These are phyloP conservation scores for Pediacus dermestoides DNA, from an alignment of 2,888 invertebrate genomes.

Conservation along the genomic window DNA sequence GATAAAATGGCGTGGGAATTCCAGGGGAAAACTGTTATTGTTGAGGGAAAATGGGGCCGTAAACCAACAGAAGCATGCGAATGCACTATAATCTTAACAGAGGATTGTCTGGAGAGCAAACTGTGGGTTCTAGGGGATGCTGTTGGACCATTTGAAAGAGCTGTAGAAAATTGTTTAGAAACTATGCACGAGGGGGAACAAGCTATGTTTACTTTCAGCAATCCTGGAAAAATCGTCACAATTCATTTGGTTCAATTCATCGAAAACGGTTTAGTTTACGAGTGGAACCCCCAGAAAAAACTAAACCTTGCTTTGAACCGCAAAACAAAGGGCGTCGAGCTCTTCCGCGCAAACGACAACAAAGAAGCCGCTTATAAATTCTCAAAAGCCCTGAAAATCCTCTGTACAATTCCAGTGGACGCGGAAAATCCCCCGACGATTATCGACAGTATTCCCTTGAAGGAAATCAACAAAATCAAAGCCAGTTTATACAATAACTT, in stretches of 20 bases:
- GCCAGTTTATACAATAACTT: slow-evolving; percentile 75
- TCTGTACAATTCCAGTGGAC: slow-evolving; percentile 61
- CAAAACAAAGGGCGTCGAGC: slow-evolving; percentile 55
- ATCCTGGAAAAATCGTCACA: not conserved
- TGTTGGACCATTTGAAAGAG: slow-evolving; percentile 49
- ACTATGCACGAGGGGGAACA: slow-evolving; percentile 52
- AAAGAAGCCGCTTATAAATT: slow-evolving; percentile 72
- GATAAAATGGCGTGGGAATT: no score
- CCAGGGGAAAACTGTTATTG: no score
- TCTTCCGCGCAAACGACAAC: slow-evolving; percentile 61
- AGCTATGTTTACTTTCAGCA: slow-evolving; percentile 47
- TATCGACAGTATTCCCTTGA: slow-evolving; percentile 51
- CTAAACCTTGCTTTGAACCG: slow-evolving; percentile 48
- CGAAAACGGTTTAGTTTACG: slow-evolving; percentile 48
- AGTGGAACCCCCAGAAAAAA: slow-evolving; percentile 48
- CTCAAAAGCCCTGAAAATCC: slow-evolving; percentile 67
- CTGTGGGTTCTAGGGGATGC: slow-evolving; percentile 47
- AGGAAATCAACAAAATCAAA: slow-evolving; percentile 58
- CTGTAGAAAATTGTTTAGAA: slow-evolving; percentile 50
- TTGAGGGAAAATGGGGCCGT: slow-evolving; percentile 36
- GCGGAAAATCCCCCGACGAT: slow-evolving; percentile 49
- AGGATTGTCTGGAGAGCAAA: slow-evolving; percentile 22
- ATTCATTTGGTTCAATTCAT: slow-evolving; percentile 41
- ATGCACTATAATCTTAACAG: slow-evolving; percentile 40
- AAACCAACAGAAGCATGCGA: slow-evolving; percentile 43